Percentiles rank a stretch among this genome's conserved stretches.
phyloP scores from a whole-genome alignment of 2,888 invertebrate species.

The Syrista parreyssii region DNA sequence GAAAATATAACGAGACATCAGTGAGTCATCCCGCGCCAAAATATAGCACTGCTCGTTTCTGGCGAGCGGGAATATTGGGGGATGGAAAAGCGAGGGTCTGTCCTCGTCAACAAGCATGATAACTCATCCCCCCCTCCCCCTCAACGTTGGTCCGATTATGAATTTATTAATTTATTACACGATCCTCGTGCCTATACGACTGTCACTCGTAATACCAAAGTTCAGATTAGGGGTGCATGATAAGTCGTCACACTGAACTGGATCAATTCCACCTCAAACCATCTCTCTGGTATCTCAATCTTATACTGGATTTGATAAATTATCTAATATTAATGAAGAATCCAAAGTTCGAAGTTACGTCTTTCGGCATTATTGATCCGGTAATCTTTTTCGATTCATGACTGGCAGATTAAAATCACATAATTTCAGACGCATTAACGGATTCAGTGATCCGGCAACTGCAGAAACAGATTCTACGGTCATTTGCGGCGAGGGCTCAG shows the following conservation, averaged over 20 bases:
- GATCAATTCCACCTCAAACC: neutral
- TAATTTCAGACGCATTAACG: neutral
- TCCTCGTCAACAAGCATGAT: neutral
- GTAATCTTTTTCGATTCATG: neutral
- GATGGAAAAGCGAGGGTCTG: neutral
- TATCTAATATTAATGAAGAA: neutral
- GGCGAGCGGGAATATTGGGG: neutral
- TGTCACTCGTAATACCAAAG: neutral
- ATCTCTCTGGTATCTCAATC: neutral
- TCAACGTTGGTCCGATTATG: neutral
- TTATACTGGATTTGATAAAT: neutral
- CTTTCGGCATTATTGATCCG: neutral
- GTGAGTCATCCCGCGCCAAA: neutral
- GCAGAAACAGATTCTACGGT: neutral
- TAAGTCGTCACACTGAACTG: neutral
- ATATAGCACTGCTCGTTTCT: neutral
- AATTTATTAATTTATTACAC: slow-evolving; percentile 7
- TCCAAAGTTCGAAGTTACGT: neutral
- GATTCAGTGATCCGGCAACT: neutral
- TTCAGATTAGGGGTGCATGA: neutral
- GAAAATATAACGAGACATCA: neutral
- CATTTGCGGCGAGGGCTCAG: neutral
- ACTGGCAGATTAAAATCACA: neutral
- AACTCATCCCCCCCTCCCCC: neutral
- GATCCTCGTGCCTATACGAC: neutral